These are phyloP conservation scores for Sminthopsis crassicaudata DNA, from an alignment of 2,113 vertebrate species.

Conservation along the genomic window DNA sequence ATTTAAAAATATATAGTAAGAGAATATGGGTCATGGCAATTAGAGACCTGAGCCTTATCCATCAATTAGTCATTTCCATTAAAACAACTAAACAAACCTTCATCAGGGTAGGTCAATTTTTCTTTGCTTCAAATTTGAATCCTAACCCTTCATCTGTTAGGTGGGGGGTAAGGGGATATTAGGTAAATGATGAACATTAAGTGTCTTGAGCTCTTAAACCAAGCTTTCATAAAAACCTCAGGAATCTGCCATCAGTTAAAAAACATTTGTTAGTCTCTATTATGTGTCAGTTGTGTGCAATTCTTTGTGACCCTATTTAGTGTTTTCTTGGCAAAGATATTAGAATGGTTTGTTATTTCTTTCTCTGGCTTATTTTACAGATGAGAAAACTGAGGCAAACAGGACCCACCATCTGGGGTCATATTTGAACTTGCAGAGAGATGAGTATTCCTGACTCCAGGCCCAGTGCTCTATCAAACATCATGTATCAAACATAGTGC, in stretches of 20 bases:
- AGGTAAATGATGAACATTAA: not conserved
- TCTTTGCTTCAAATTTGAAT: not conserved
- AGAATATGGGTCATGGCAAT: not conserved
- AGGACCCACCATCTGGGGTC: not conserved
- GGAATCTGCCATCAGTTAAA: not conserved
- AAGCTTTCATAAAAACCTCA: not conserved
- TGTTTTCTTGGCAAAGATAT: not conserved
- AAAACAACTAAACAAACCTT: not conserved
- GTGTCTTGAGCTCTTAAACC: not conserved
- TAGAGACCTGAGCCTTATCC: not conserved
- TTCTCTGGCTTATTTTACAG: not conserved
- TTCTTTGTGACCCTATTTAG: not conserved
- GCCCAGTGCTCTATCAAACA: too few relatives aligned
- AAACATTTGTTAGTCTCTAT: not conserved
- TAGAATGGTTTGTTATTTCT: not conserved
- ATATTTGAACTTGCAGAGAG: not conserved
- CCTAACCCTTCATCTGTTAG: not conserved
- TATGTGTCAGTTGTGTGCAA: not conserved
- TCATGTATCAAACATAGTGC: not conserved
- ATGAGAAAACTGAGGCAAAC: not conserved
- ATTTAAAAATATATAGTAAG: not conserved
- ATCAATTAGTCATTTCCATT: not conserved
- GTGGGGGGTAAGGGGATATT: not conserved
- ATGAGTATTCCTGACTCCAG: too few relatives aligned
- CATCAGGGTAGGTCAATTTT: not conserved